A percentile compares a stretch with the other conserved stretches of the same genome.
Conservation (phyloP, 1,140 invertebrate genomes). For the Xylocopa sonorina region DNA sequence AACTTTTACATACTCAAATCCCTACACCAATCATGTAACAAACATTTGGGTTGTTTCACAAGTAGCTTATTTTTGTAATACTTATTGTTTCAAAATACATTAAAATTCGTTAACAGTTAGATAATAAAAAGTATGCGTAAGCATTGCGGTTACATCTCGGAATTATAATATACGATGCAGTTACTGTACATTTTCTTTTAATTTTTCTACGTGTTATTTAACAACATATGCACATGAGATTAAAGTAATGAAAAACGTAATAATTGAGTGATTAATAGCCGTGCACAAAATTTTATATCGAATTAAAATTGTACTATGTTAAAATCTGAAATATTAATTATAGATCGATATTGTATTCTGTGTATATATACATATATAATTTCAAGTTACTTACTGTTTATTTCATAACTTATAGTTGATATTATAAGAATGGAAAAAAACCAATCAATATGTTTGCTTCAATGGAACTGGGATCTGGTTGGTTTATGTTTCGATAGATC, state of each 20-base stretch:
- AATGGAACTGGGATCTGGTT: background rate
- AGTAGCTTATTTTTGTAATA: background rate
- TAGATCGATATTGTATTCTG: background rate
- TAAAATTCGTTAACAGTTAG: background rate
- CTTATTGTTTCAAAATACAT: background rate
- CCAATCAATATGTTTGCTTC: slow-evolving; percentile 15
- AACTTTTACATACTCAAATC: slow-evolving; percentile 7
- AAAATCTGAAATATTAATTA: background rate
- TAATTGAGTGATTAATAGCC: no score
- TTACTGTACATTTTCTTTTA: background rate
- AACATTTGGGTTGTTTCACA: slow-evolving; percentile 9
- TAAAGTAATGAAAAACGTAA: background rate
- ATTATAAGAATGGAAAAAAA: background rate
- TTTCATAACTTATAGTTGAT: no score
- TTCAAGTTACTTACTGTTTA: background rate
- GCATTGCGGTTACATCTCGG: no score
- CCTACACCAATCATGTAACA: background rate
- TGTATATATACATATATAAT: no score
- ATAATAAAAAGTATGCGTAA: no score
- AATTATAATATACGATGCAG: no score
- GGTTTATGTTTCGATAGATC: background rate
- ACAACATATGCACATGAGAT: no score
- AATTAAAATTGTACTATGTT: background rate
- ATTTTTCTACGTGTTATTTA: background rate
- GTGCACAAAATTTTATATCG: background rate